phyloP scores from a whole-genome alignment of 2,888 invertebrate species.

The Cheilosia soror region DNA sequence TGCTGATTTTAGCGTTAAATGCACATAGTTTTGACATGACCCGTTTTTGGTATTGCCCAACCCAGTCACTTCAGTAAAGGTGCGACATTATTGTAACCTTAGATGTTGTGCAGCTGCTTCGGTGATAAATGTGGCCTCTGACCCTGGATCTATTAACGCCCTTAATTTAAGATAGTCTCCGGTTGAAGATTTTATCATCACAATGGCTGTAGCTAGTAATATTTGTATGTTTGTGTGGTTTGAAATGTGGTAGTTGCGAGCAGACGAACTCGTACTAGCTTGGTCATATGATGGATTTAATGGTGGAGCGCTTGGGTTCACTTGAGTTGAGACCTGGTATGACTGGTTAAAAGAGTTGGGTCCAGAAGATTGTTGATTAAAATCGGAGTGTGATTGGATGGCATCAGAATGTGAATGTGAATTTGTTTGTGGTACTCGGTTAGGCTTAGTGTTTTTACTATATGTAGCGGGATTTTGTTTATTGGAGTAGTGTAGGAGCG shows the following conservation, averaged over 20 bases:
- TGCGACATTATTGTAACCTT: neutral
- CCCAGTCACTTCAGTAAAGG: neutral
- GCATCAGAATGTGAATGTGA: neutral
- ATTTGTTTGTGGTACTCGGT: neutral
- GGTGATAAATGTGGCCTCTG: slow-evolving; percentile 25
- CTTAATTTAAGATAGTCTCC: neutral
- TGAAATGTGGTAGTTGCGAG: neutral
- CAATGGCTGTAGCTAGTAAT: slow-evolving; percentile 10
- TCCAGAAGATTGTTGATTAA: neutral
- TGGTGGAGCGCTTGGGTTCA: neutral
- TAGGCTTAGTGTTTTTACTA: neutral
- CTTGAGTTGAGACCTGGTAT: neutral
- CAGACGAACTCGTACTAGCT: slow-evolving; percentile 4
- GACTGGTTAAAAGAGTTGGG: neutral
- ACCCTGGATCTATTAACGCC: slow-evolving; percentile 9
- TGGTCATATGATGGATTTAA: neutral
- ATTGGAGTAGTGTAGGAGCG: slow-evolving; percentile 1
- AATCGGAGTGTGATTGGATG: neutral
- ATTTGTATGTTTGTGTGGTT: neutral
- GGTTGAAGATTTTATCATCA: neutral
- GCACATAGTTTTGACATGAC: slow-evolving; percentile 1
- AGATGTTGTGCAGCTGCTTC: slow-evolving; percentile 18
- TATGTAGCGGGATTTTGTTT: neutral
- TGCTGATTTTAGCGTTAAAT: neutral
- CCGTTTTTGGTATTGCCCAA: slow-evolving; percentile 14